A percentile compares a stretch with the other conserved stretches of the same genome.
Conservation (phyloP, 2,797 vertebrate genomes). For the Amphiprion clarkii region DNA sequence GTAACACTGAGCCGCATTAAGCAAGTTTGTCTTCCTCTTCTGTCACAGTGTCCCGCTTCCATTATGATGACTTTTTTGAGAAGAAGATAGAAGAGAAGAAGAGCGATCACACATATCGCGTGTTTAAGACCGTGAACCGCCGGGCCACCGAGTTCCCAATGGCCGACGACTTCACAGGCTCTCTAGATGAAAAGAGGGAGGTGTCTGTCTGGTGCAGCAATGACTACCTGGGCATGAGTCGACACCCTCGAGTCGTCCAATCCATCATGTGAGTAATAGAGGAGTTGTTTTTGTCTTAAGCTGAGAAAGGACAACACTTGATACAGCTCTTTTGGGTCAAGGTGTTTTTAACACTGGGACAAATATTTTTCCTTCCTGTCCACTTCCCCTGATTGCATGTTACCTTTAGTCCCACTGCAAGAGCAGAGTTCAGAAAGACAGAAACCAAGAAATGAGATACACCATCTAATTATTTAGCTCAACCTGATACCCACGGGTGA, state of each 20-base stretch:
- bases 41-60: slow-evolving; percentile 90
- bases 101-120: slow-evolving; percentile 91
- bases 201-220: slow-evolving; percentile 97
- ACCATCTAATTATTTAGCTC: background rate
- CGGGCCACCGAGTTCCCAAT: slow-evolving; percentile 89
- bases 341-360: slow-evolving; percentile 9
- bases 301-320: background rate
- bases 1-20: slow-evolving; percentile 26
- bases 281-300: background rate
- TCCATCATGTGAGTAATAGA: slow-evolving; percentile 88
- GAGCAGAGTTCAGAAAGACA: background rate
- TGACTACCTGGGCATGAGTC: slow-evolving; percentile 95
- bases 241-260: slow-evolving; percentile 89
- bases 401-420: slow-evolving; percentile 6
- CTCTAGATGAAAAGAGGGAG: slow-evolving; percentile 88
- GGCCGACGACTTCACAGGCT: slow-evolving; percentile 82
- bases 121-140: slow-evolving; percentile 95
- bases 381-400: background rate
- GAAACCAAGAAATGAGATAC: background rate
- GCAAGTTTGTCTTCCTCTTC: slow-evolving; percentile 39
- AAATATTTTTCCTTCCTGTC: slow-evolving; percentile 19
- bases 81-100: slow-evolving; percentile 91
- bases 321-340: background rate
- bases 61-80: slow-evolving; percentile 92
- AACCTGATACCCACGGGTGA: slow-evolving; percentile 29